A percentile compares a stretch with the other conserved stretches of the same genome.
These are phyloP conservation scores for Eucriotettix oculatus DNA, from an alignment of 2,888 invertebrate genomes.

Conservation along the genomic window DNA sequence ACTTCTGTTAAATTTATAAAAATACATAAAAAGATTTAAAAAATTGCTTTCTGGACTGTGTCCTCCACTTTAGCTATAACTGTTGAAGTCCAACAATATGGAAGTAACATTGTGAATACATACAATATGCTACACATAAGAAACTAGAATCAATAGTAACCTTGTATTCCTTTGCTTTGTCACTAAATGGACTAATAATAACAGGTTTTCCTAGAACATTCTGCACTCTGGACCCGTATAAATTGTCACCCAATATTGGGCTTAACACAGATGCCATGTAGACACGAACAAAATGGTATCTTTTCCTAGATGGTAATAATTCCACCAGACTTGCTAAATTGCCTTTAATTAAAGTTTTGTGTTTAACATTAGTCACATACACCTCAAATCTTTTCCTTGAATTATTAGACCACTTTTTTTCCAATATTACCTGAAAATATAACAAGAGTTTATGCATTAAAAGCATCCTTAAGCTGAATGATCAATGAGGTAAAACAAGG, in stretches of 20 bases:
- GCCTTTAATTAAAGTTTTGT: constrained; percentile 18
- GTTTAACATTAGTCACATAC: constrained; percentile 17
- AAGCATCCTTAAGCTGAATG: not conserved
- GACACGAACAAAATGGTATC: constrained; percentile 23
- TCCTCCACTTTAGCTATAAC: too few relatives aligned
- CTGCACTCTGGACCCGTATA: constrained; percentile 22
- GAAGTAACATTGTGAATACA: too few relatives aligned
- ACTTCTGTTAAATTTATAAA: too few relatives aligned
- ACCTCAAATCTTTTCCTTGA: constrained; percentile 13
- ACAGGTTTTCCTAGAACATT: constrained; percentile 20
- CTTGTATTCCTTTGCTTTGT: constrained; percentile 10
- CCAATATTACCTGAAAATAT: constrained; percentile 9
- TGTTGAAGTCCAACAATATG: too few relatives aligned
- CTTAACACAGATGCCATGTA: constrained; percentile 22
- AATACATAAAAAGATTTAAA: too few relatives aligned
- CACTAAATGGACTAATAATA: constrained; percentile 20
- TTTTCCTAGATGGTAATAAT: constrained; percentile 18
- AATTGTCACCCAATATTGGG: constrained; percentile 26
- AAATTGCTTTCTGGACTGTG: too few relatives aligned
- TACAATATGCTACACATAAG: too few relatives aligned
- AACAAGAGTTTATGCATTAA: constrained; percentile 3
- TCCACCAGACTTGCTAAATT: constrained; percentile 20
- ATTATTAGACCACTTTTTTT: constrained; percentile 14
- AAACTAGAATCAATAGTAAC: too few relatives aligned
- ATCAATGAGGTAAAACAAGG: not conserved